Evolutionary conservation across 2,888 invertebrate genomes (phyloP).

Genomic region (Orgyia antiqua): DNA sequence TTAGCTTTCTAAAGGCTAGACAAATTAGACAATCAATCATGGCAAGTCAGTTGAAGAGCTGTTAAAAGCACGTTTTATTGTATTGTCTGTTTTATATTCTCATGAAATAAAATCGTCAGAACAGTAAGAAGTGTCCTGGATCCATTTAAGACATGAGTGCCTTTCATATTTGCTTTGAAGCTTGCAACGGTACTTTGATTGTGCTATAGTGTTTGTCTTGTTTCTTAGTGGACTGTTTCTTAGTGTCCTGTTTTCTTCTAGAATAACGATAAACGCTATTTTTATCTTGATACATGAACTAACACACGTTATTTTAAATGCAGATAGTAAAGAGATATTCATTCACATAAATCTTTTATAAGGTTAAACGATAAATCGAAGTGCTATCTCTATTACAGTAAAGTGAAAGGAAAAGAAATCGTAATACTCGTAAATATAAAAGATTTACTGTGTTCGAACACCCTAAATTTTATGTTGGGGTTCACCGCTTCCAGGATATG

Average conservation of each 20-base stretch:
- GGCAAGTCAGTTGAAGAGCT: conserved; percentile 6
- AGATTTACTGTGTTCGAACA: conserved; percentile 16
- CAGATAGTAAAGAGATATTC: too few species aligned
- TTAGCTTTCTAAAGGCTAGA: conserved; percentile 19
- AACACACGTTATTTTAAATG: too few species aligned
- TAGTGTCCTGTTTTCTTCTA: too few species aligned
- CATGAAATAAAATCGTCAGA: conserved; percentile 3
- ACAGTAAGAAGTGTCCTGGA: conserved; percentile 4
- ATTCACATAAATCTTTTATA: too few species aligned
- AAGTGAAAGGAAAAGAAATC: too few species aligned
- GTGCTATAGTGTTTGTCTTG: conserved; percentile 1
- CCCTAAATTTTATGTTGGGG: conserved; percentile 14
- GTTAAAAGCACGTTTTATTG: background rate
- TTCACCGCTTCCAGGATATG: conserved; percentile 11
- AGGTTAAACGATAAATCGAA: too few species aligned
- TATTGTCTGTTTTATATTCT: conserved; percentile 6
- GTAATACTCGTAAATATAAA: too few species aligned
- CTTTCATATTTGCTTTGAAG: conserved; percentile 4
- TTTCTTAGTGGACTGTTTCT: background rate
- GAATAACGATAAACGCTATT: too few species aligned
- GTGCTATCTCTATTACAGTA: too few species aligned
- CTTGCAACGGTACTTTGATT: conserved; percentile 1
- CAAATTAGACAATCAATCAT: conserved; percentile 30
- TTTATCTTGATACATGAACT: background rate
- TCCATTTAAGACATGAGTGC: conserved; percentile 2